A percentile compares a stretch with the other conserved stretches of the same genome.
Conservation (phyloP, 2,888 invertebrate genomes). For the Electrophaes corylata region DNA sequence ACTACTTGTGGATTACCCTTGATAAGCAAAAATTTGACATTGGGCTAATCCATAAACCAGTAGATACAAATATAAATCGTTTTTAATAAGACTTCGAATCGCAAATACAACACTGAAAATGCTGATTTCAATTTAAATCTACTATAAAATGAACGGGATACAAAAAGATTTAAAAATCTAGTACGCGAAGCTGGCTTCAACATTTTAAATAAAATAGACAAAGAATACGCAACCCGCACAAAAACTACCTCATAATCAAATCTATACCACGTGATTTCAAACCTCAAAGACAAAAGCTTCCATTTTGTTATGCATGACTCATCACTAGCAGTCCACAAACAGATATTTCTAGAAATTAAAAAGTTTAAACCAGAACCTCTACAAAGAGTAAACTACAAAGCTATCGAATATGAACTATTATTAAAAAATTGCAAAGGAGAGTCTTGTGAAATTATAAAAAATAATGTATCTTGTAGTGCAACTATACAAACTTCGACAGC, state of each 20-base stretch:
- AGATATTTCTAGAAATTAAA: slow-evolving; percentile 32
- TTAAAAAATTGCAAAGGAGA: too few relatives aligned
- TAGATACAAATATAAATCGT: neutral
- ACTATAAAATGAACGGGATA: neutral
- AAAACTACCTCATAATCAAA: slow-evolving; percentile 14
- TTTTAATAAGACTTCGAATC: neutral
- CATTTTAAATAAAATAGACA: slow-evolving; percentile 25
- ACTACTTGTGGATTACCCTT: neutral
- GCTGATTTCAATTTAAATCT: too few relatives aligned
- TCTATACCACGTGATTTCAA: slow-evolving; percentile 20
- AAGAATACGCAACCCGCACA: slow-evolving; percentile 30
- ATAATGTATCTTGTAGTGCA: too few relatives aligned
- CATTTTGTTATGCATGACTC: slow-evolving; percentile 4
- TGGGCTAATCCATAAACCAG: slow-evolving; percentile 4
- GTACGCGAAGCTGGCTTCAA: slow-evolving; percentile 7
- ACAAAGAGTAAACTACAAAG: slow-evolving; percentile 10
- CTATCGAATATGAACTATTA: too few relatives aligned
- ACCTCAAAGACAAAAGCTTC: neutral
- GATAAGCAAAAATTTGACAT: neutral
- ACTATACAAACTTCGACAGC: too few relatives aligned
- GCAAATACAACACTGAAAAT: slow-evolving; percentile 1
- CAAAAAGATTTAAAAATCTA: neutral
- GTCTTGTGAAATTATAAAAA: too few relatives aligned
- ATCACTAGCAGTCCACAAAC: slow-evolving; percentile 34
- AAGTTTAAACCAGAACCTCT: slow-evolving; percentile 7